Percentiles rank a stretch among this genome's conserved stretches.
Evolutionary conservation across 1,140 invertebrate genomes (phyloP).

Genomic region (Lamellibrachia luymesi): DNA sequence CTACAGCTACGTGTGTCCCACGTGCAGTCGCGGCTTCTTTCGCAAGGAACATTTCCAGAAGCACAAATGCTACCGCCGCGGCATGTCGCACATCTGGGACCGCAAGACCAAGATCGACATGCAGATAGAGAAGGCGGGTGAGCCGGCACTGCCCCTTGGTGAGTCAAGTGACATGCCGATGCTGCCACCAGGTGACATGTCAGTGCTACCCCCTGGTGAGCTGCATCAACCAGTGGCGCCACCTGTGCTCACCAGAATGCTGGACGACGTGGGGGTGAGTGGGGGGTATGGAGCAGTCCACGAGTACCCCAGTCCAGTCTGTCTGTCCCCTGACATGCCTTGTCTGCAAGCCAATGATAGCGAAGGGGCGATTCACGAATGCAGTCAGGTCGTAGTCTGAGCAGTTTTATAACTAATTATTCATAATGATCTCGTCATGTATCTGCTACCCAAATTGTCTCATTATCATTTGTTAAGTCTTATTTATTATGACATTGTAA

Average conservation of each 20-base stretch:
- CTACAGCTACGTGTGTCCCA: conserved; percentile 30
- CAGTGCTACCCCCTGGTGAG: not conserved
- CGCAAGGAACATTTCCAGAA: conserved; percentile 30
- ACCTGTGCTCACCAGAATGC: not conserved
- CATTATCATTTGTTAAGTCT: not conserved
- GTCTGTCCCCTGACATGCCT: not conserved
- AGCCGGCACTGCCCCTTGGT: not conserved
- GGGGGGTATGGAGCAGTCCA: not conserved
- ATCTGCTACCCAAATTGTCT: not conserved
- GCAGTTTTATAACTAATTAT: not conserved
- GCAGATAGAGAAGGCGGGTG: not conserved
- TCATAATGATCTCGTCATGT: not conserved
- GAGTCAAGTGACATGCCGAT: conserved; percentile 15
- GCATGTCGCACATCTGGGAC: conserved; percentile 24
- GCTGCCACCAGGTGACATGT: conserved; percentile 8
- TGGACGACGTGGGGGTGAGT: not conserved
- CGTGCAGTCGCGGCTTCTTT: conserved; percentile 27
- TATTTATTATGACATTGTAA: not conserved
- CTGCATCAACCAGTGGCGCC: not conserved
- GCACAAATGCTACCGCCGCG: conserved; percentile 24
- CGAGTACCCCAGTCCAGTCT: not conserved
- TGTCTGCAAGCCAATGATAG: not conserved
- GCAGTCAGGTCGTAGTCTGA: not conserved
- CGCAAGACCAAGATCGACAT: conserved; percentile 26
- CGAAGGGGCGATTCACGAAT: not conserved